Conservation (phyloP, 2,113 vertebrate species). For the Pionites leucogaster region DNA sequence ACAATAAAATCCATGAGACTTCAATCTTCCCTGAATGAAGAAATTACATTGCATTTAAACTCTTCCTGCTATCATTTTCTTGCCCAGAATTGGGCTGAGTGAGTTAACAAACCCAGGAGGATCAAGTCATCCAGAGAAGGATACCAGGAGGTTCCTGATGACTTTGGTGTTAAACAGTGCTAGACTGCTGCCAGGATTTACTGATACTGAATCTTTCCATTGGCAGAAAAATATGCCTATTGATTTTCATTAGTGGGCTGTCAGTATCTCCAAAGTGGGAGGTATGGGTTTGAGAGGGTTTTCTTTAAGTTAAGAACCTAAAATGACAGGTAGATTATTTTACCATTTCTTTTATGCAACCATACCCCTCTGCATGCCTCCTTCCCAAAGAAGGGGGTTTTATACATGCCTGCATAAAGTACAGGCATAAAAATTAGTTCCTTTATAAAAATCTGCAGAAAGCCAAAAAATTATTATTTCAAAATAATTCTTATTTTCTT, state of each 20-base stretch:
- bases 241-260: not conserved
- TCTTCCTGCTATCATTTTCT: not conserved
- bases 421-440: not conserved
- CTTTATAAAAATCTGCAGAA: not conserved
- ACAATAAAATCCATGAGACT: not conserved
- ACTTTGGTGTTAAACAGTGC: not conserved
- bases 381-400: not conserved
- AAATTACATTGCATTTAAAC: not conserved
- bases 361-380: not conserved
- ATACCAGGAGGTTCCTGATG: not conserved
- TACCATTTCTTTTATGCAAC: not conserved
- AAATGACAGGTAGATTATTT: not conserved
- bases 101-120: not conserved
- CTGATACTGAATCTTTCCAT: not conserved
- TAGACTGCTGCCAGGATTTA: not conserved
- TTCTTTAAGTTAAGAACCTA: not conserved
- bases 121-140: not conserved
- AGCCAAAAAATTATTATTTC: not conserved
- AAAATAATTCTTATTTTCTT: not conserved
- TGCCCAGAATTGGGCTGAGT: not conserved
- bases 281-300: not conserved
- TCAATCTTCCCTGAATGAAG: not conserved
- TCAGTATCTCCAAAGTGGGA: not conserved
- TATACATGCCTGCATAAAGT: not conserved
- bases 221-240: not conserved